Conservation (phyloP, 2,797 vertebrate genomes). For the Brachyrhaphis roseni region DNA sequence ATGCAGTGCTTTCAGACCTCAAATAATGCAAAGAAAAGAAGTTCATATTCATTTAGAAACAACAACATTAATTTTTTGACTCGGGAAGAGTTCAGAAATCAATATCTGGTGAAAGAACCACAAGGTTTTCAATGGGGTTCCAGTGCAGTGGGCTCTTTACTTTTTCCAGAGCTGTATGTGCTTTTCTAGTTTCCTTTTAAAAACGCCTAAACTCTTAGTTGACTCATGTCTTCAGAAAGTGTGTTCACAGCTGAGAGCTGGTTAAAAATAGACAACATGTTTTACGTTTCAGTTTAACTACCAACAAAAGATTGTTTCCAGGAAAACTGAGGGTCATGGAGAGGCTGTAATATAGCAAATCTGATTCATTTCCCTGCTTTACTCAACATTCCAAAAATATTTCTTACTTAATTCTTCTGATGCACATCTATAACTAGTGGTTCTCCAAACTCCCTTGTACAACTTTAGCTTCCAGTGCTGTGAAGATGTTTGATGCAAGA, state of each 20-base stretch:
- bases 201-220: not conserved
- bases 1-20: too few relatives aligned
- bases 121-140: too few relatives aligned
- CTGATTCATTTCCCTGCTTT: not conserved
- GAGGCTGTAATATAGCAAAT: not conserved
- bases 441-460: not conserved
- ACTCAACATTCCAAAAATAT: not conserved
- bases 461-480: not conserved
- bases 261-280: not conserved
- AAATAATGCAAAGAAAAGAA: too few relatives aligned
- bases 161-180: too few relatives aligned
- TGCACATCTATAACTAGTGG: not conserved
- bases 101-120: too few relatives aligned
- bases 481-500: not conserved
- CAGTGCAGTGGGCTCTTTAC: too few relatives aligned
- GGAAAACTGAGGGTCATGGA: not conserved
- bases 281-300: not conserved
- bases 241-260: not conserved
- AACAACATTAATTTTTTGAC: too few relatives aligned
- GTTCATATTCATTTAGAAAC: too few relatives aligned
- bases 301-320: not conserved
- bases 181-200: not conserved
- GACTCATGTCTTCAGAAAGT: not conserved
- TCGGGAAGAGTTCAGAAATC: too few relatives aligned
- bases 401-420: not conserved